Evolutionary conservation across 2,797 vertebrate genomes (phyloP), one percentile per base, ranked within the genome.

Genomic region (Tokudaia tokunoshimensis): DNA sequence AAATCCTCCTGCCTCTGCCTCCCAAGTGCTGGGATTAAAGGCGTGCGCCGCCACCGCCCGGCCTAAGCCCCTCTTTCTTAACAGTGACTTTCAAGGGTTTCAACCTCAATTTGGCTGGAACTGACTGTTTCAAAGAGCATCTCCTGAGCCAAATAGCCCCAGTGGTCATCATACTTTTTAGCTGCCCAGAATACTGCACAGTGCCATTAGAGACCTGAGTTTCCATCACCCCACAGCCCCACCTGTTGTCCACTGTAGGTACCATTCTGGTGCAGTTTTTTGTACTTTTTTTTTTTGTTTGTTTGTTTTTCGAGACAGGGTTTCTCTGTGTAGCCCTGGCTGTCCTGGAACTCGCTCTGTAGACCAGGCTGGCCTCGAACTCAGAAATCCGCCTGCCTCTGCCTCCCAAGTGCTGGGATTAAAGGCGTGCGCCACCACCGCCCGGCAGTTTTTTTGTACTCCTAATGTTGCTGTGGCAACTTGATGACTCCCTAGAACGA

Each of bases 371-470:
- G n/a, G n/a, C n/a, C n/a, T n/a, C n/a, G n/a, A n/a, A n/a, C n/a
- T n/a, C n/a, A n/a, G n/a, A n/a, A n/a, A n/a, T n/a, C n/a, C n/a
- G n/a, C n/a, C n/a, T n/a, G n/a, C n/a, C n/a, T n/a, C n/a, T n/a
- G n/a, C n/a, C n/a, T n/a, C n/a, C n/a, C n/a, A n/a, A n/a, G n/a
- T n/a, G n/a, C n/a, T n/a, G n/a, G n/a, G n/a, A n/a, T n/a, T n/a
- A n/a, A n/a, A n/a, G n/a, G n/a, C n/a, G n/a, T n/a, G n/a, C n/a
- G n/a, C n/a, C n/a, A n/a, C n/a, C n/a, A n/a, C n/a, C n/a, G n/a
- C n/a, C n/a, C n/a, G n/a, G n/a, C n/a, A n/a, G n/a, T n/a, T 97
- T 99, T 99, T 96, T 99, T 99, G 90, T 99, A 99, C 20, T 99
- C 99, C 1, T 99, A 98, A 82, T 99, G 99, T 19, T 99, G 98